phyloP scores from a whole-genome alignment of 2,888 invertebrate genomes.

The Dryocosmus kuriphilus region DNA sequence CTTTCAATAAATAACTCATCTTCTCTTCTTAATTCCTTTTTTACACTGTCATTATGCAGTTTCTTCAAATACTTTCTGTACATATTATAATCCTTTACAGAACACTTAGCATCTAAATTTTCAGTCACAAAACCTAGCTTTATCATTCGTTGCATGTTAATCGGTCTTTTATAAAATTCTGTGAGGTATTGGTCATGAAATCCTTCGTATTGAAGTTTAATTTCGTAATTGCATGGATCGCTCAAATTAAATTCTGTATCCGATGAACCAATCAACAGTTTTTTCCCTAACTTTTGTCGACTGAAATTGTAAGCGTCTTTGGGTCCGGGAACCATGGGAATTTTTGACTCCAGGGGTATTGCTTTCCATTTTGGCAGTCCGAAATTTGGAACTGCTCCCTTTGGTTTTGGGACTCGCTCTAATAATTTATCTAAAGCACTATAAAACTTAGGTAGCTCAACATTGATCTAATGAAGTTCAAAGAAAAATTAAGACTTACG shows the following conservation, averaged over 20 bases:
- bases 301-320: slow-evolving; percentile 72
- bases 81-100: slow-evolving; percentile 76
- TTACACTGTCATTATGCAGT: slow-evolving; percentile 65
- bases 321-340: slow-evolving; percentile 76
- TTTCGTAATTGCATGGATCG: slow-evolving; percentile 71
- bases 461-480: not conserved
- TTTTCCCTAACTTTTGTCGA: slow-evolving; percentile 75
- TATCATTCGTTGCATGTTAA: slow-evolving; percentile 47
- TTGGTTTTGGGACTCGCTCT: slow-evolving; percentile 69
- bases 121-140: slow-evolving; percentile 70
- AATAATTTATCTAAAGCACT: slow-evolving; percentile 65
- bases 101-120: slow-evolving; percentile 75
- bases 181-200: slow-evolving; percentile 72
- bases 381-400: slow-evolving; percentile 69
- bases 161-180: slow-evolving; percentile 61
- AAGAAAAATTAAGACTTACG: slow-evolving; percentile 58
- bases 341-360: slow-evolving; percentile 76
- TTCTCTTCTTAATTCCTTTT: slow-evolving; percentile 59
- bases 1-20: slow-evolving; percentile 51
- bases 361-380: slow-evolving; percentile 76
- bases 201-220: slow-evolving; percentile 67
- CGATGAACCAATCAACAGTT: slow-evolving; percentile 58
- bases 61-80: slow-evolving; percentile 76
- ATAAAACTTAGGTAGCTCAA: slow-evolving; percentile 17
- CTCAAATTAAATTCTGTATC: slow-evolving; percentile 66